Base-by-base conservation (phyloP, 92 coral and sea anemone species). In the Zoanthus sociatus region DNA sequence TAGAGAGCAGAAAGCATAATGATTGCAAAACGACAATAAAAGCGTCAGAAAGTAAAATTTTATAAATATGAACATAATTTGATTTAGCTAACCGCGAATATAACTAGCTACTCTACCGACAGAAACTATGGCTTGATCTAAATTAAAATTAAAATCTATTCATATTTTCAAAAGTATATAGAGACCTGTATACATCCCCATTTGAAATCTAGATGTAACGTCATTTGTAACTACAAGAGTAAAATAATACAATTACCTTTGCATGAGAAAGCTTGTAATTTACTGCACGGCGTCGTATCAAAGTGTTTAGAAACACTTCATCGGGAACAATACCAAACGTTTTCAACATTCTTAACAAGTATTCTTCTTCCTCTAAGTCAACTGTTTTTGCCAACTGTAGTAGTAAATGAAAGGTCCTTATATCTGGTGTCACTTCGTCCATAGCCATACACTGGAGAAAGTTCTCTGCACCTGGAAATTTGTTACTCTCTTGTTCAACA, bases 371-470 rank as follows among this genome's bases (percentile, higher is more conserved):
- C 33, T 83, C 76, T 37, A 76, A 79, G 51, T 79, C 86, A 32
- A 72, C 73, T 12, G 90, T 76, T 14, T 88, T 73, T 5, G 89
- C 77, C 21, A 95, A 42, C 79, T 95, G 92, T 3, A 95, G 87
- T 33, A 95, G 82, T 51, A 95, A 84, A 63, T 93, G 94, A 74
- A 95, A 93, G 17, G 96, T 95, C n/a, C 96, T 78, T 0, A 95
- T 90, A 75, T 95, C 98, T 44, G 98, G 98, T 60, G 70, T 75
- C 14, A 95, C 96, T 31, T 95, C 95, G 10, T 93, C 95, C 66
- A 89, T 73, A 9, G 98, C 98, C 98, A 95, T 93, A 33, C 89
- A 54, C 78, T 95, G 98, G 5, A 95, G 77, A 86, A 93, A 93
- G 20, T 61, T 87, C 69, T 93, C 96, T 4, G 90, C 86, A 14